Evolutionary conservation across 2,797 vertebrate species (phyloP), one percentile per base, ranked within the genome.

Genomic region (Lophius americanus): DNA sequence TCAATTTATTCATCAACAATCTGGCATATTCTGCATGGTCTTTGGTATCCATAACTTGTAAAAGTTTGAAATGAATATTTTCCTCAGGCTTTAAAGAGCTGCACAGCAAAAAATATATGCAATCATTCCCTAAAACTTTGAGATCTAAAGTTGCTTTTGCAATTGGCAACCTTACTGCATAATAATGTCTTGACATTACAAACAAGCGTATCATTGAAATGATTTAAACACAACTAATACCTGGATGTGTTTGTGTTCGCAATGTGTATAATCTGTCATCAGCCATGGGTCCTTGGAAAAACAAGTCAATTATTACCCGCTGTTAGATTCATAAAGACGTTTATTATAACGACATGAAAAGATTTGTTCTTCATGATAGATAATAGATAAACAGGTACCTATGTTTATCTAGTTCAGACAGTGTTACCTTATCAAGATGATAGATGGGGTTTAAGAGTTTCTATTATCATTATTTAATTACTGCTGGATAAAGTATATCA

Each of bases 231-330:
- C 67, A 67, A 14, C 65, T 36, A 76, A 37, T 60, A 58, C 61
- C 60, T 6, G 44, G 14, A 53, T 43, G 57, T 74, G 60, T 71
- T 14, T 4, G 23, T 68, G 35, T 67, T 73, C 51, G 73, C 52
- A 35, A 35, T 64, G 66, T 73, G 36, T 79, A 71, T 64, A 64
- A 79, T 82, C 50, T 56, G 60, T 79, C 36, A 49, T 14, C 52
- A 58, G 49, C 42, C 65, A 23, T 68, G 73, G 70, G 77, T 35
- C 82, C 47, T 68, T 66, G 73, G 74, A 86, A 68, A 66, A 47
- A 50, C 35, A 48, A 74, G 67, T 51, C 73, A 68, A 77, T 85
- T 72, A 83, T 84, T 64, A 79, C 32, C 67, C 61, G 12, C 60
- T 54, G 68, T 83, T 57, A 63, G 46, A 54, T 78, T 73, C 38